Percentiles rank a stretch among this genome's conserved stretches.
Evolutionary conservation across 2,113 vertebrate genomes (phyloP).

Genomic region (Callionymus lyra): DNA sequence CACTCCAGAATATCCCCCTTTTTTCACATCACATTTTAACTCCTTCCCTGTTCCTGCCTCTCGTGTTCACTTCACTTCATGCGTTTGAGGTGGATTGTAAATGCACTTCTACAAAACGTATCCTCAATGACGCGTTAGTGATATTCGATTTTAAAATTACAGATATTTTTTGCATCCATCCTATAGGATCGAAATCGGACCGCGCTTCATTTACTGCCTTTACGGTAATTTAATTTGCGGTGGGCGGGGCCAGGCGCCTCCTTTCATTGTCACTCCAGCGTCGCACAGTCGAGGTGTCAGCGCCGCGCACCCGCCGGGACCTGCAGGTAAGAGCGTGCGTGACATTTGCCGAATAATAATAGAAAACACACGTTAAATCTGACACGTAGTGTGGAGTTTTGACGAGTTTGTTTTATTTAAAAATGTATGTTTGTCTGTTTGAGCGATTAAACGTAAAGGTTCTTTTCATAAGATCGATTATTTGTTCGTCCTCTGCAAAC

Average conservation of each 20-base stretch:
- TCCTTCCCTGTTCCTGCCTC: too few relatives aligned
- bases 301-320: slow-evolving; percentile 29
- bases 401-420: neutral
- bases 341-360: too few relatives aligned
- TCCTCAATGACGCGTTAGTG: neutral
- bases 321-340: slow-evolving; percentile 45
- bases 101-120: neutral
- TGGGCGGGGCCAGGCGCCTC: slow-evolving; percentile 34
- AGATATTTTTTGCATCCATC: too few relatives aligned
- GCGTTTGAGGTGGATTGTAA: neutral
- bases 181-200: too few relatives aligned
- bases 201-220: slow-evolving; percentile 17
- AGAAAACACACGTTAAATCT: too few relatives aligned
- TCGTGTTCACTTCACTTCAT: neutral
- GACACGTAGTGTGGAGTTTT: slow-evolving; percentile 15
- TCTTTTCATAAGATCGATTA: too few relatives aligned
- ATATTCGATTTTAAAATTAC: too few relatives aligned
- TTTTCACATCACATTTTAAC: too few relatives aligned
- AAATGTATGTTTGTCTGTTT: too few relatives aligned
- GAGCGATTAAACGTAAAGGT: too few relatives aligned
- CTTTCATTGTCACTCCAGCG: slow-evolving; percentile 38
- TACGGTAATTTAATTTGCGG: slow-evolving; percentile 41
- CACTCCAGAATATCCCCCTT: too few relatives aligned
- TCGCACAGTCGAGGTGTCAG: slow-evolving; percentile 21
- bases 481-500: too few relatives aligned